Conservation (phyloP, 1,140 invertebrate species). For the Drosophila novamexicana region DNA sequence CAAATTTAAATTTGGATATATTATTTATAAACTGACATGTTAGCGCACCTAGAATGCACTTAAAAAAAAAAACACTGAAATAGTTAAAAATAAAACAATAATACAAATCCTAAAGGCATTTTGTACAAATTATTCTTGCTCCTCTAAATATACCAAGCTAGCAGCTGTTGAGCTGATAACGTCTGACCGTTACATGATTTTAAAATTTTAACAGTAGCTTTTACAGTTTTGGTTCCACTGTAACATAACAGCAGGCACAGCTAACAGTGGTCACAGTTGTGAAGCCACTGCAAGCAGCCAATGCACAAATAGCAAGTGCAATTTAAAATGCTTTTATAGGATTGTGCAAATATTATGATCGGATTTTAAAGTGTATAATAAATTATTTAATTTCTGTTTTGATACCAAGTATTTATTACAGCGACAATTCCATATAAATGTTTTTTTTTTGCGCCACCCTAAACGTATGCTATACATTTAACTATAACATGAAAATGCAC, state of each 20-base stretch:
- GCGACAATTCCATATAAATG: neutral
- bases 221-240: slow-evolving; percentile 1
- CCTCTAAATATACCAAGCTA: too few relatives aligned
- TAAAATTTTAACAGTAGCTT: neutral
- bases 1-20: too few relatives aligned
- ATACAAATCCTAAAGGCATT: too few relatives aligned
- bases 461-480: neutral
- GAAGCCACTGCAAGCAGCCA: neutral
- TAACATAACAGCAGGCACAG: neutral
- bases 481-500: neutral
- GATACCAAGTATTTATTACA: neutral
- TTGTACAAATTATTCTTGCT: too few relatives aligned
- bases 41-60: too few relatives aligned
- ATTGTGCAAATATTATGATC: too few relatives aligned
- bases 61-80: too few relatives aligned
- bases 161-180: too few relatives aligned
- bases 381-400: neutral
- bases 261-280: neutral
- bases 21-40: too few relatives aligned
- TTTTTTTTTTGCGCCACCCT: neutral
- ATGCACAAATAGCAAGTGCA: too few relatives aligned
- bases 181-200: too few relatives aligned
- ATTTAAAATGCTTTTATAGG: neutral
- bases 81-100: too few relatives aligned
- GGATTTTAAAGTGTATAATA: neutral